Evolutionary conservation across 2,113 vertebrate species (phyloP).

Genomic region (Phycodurus eques): DNA sequence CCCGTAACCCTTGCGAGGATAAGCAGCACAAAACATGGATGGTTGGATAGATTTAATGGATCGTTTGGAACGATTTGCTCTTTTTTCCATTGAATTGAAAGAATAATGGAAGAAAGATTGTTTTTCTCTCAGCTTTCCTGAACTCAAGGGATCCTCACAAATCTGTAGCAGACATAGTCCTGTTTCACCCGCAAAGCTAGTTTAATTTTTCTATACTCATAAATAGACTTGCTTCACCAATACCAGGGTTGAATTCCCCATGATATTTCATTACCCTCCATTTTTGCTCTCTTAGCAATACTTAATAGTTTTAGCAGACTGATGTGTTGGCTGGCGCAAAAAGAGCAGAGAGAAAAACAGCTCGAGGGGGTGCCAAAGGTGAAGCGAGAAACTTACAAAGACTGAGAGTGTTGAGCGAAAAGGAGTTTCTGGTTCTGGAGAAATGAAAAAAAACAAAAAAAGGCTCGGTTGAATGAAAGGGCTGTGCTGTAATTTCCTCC

Average conservation of each 20-base stretch:
- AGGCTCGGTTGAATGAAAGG: conserved; percentile 52
- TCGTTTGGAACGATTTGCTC: background rate
- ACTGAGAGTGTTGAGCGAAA: conserved; percentile 43
- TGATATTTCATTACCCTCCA: conserved; percentile 42
- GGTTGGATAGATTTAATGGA: background rate
- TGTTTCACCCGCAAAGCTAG: conserved; percentile 22
- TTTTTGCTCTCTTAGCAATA: conserved; percentile 14
- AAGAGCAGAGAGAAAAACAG: conserved; percentile 35
- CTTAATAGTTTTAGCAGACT: conserved; percentile 48
- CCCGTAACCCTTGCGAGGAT: background rate
- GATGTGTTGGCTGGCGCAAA: conserved; percentile 15
- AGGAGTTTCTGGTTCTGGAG: conserved; percentile 19
- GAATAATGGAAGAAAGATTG: background rate
- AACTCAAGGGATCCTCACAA: background rate
- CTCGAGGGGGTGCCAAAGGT: conserved; percentile 42
- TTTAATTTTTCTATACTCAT: conserved; percentile 42
- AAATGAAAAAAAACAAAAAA: conserved; percentile 15
- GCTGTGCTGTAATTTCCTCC: conserved; percentile 33
- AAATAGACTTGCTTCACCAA: background rate
- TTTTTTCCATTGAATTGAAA: background rate
- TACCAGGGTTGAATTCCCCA: conserved; percentile 20
- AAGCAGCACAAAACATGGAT: background rate
- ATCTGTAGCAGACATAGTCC: conserved; percentile 28
- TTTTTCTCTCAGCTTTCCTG: background rate
- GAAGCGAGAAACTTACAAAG: conserved; percentile 24